A percentile compares a stretch with the other conserved stretches of the same genome.
These are phyloP conservation scores for Danio albolineatus DNA, from an alignment of 2,797 vertebrate species.

Conservation along the genomic window DNA sequence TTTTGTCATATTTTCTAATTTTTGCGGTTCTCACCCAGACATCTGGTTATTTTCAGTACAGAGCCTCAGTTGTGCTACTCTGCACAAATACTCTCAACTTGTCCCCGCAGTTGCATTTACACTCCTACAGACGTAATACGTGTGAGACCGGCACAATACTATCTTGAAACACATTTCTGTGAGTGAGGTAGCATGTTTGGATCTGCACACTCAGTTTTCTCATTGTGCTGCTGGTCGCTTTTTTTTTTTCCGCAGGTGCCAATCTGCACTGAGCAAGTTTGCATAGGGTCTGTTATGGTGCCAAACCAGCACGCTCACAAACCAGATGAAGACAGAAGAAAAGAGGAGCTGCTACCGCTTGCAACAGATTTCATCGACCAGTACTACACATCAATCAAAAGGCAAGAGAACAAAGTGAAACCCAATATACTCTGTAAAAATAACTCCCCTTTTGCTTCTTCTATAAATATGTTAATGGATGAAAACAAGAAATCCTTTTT, in stretches of 20 bases:
- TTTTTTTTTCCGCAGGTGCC: constrained; percentile 77
- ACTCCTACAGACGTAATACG: background rate
- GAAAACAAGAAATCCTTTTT: too few species aligned
- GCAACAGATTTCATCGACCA: constrained; percentile 97
- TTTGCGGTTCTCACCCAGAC: background rate
- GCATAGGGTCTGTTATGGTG: constrained; percentile 89
- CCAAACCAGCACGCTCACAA: constrained; percentile 82
- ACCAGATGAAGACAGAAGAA: constrained; percentile 84
- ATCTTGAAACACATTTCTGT: background rate
- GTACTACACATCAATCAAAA: constrained; percentile 97
- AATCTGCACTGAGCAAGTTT: constrained; percentile 87
- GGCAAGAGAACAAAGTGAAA: constrained; percentile 71
- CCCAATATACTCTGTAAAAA: background rate
- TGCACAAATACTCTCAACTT: background rate
- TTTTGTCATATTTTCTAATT: background rate
- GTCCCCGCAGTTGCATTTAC: background rate
- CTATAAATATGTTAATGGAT: too few species aligned
- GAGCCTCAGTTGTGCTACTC: background rate
- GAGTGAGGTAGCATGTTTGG: background rate
- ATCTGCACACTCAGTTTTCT: background rate
- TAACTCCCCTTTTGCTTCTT: too few species aligned
- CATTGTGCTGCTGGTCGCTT: background rate
- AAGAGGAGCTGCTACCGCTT: constrained; percentile 87
- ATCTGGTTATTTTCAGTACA: background rate
- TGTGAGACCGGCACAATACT: background rate